Conservation (phyloP, 2,113 vertebrate species). For the Prionailurus viverrinus region DNA sequence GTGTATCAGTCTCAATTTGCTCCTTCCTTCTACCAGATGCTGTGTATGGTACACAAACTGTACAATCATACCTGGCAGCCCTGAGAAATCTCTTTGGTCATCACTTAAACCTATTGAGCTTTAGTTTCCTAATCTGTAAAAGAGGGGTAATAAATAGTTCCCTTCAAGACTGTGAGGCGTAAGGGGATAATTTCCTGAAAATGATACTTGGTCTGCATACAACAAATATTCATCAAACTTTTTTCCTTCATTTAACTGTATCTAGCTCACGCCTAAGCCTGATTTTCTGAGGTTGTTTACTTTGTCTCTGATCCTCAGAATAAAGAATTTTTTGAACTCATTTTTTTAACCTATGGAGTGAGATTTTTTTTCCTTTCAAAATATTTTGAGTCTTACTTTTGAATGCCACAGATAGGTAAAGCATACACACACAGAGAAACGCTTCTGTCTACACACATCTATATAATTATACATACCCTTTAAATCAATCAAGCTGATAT, state of each 20-base stretch:
- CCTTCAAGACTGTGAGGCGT: not conserved
- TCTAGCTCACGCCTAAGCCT: not conserved
- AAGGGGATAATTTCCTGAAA: constrained; percentile 30
- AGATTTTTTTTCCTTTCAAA: constrained; percentile 3
- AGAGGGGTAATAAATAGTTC: not conserved
- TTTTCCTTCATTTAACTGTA: not conserved
- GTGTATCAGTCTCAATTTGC: not conserved
- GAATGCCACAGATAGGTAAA: constrained; percentile 59
- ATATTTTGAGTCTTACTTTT: constrained; percentile 49
- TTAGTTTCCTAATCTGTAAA: not conserved
- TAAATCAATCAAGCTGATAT: constrained; percentile 87
- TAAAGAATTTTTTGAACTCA: constrained; percentile 28
- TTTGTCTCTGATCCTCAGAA: not conserved
- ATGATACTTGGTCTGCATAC: not conserved
- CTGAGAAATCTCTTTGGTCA: not conserved
- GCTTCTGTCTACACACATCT: not conserved
- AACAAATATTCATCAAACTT: not conserved
- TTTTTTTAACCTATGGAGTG: not conserved
- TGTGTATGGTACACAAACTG: not conserved
- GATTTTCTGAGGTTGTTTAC: not conserved
- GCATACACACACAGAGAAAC: constrained; percentile 62
- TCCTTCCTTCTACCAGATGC: too few species aligned
- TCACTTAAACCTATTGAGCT: not conserved
- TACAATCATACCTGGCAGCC: fast-evolving
- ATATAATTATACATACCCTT: constrained; percentile 79